Conservation (phyloP, 2,113 vertebrate species). For the Siniperca knerii region DNA sequence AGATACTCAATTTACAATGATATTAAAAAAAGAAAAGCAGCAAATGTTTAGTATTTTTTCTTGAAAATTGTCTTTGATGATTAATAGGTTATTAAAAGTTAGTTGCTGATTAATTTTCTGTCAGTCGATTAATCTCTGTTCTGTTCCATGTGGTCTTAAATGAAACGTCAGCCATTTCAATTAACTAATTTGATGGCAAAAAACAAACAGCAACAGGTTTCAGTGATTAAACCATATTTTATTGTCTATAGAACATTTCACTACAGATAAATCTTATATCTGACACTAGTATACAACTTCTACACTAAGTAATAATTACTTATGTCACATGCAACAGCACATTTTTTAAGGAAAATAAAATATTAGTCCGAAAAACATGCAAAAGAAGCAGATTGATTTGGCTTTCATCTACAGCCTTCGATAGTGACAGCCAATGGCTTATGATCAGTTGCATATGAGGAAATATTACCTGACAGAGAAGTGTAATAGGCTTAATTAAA, state of each 20-base stretch:
- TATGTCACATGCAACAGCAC: constrained; percentile 33
- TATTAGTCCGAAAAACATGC: constrained; percentile 17
- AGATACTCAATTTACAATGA: not conserved
- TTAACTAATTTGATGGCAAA: not conserved
- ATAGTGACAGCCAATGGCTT: constrained; percentile 39
- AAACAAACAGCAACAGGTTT: not conserved
- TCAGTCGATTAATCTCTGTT: not conserved
- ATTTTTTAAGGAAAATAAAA: not conserved
- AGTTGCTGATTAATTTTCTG: not conserved
- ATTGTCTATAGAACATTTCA: constrained; percentile 60
- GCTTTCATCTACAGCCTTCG: constrained; percentile 32
- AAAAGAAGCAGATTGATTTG: constrained; percentile 37
- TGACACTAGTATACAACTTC: constrained; percentile 28
- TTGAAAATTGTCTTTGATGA: not conserved
- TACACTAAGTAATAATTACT: constrained; percentile 12
- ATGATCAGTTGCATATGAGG: constrained; percentile 17
- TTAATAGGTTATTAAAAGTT: not conserved
- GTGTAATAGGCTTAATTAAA: constrained; percentile 1
- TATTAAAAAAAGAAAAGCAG: not conserved
- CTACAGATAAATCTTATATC: constrained; percentile 43
- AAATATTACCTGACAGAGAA: constrained; percentile 53
- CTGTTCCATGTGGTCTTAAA: not conserved
- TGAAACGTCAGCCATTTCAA: not conserved
- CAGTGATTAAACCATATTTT: constrained; percentile 38
- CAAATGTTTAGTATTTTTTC: not conserved